Conservation (phyloP, 2,113 vertebrate species). For the Electrona antarctica region DNA sequence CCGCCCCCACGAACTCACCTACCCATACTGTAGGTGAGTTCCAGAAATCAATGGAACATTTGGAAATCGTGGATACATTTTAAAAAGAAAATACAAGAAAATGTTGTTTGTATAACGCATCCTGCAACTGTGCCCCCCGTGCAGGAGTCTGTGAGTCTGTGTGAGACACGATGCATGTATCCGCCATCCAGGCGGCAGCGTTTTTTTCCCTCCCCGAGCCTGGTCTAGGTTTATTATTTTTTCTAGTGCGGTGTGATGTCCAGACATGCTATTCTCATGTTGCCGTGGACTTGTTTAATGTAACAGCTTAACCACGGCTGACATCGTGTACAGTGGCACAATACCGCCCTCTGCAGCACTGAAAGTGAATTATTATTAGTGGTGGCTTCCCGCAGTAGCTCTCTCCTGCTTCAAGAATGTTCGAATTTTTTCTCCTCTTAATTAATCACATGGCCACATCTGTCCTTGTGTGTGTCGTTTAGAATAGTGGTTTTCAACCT, state of each 20-base stretch:
- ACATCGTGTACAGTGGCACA: conserved; percentile 35
- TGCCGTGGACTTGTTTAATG: conserved; percentile 55
- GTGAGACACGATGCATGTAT: too few relatives aligned
- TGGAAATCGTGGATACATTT: neutral
- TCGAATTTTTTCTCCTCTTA: too few relatives aligned
- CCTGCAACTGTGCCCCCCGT: too few relatives aligned
- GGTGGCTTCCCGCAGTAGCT: too few relatives aligned
- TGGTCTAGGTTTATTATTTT: conserved; percentile 30
- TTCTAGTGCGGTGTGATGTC: conserved; percentile 38
- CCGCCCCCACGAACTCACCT: conserved; percentile 26
- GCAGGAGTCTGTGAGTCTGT: too few relatives aligned
- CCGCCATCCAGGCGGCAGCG: conserved; percentile 32
- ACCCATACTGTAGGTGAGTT: neutral
- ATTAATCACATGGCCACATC: too few relatives aligned
- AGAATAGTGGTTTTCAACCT: too few relatives aligned
- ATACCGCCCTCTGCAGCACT: conserved; percentile 63
- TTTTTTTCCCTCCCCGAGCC: conserved; percentile 49
- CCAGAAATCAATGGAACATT: neutral
- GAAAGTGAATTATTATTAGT: neutral
- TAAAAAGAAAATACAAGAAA: too few relatives aligned
- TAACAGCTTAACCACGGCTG: conserved; percentile 32
- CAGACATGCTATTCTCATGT: conserved; percentile 55
- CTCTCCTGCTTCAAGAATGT: too few relatives aligned
- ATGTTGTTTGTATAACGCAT: too few relatives aligned
- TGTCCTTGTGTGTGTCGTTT: too few relatives aligned